Evolutionary conservation across 1,140 invertebrate species (phyloP).

Genomic region (Contarinia nasturtii): DNA sequence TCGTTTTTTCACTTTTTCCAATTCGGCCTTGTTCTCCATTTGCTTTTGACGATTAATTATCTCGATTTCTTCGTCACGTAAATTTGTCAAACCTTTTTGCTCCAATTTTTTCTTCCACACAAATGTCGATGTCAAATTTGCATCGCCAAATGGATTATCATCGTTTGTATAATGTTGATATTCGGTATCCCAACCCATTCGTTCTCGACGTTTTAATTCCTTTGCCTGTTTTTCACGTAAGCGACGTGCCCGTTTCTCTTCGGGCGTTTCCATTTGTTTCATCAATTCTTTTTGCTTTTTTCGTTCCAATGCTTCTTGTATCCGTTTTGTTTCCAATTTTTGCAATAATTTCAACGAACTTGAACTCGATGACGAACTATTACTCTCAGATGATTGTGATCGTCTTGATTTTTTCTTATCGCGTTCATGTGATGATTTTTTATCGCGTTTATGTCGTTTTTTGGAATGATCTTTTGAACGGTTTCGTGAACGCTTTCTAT

Average conservation of each 20-base stretch:
- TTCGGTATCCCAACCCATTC: conserved; percentile 93
- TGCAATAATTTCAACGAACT: conserved; percentile 39
- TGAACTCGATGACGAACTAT: not conserved
- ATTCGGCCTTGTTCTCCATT: conserved; percentile 72
- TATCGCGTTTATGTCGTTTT: not conserved
- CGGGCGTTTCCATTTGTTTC: conserved; percentile 85
- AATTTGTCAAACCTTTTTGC: conserved; percentile 73
- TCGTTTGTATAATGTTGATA: conserved; percentile 92
- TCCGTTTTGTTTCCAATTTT: conserved; percentile 48
- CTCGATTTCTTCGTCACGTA: conserved; percentile 69
- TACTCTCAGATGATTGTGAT: not conserved
- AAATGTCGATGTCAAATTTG: conserved; percentile 79
- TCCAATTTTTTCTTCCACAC: conserved; percentile 94
- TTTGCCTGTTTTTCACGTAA: conserved; percentile 83
- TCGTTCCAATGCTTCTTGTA: conserved; percentile 40
- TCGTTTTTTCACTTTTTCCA: conserved; percentile 85
- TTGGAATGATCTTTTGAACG: not conserved
- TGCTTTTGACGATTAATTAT: conserved; percentile 68
- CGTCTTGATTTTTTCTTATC: not conserved
- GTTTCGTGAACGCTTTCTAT: not conserved
- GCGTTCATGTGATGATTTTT: no score
- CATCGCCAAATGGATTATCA: conserved; percentile 98
- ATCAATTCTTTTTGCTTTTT: conserved; percentile 59
- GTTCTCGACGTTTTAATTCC: conserved; percentile 65
- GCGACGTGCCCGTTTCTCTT: conserved; percentile 78